Conservation (phyloP, 2,113 vertebrate genomes). For the Psilopogon haemacephalus region DNA sequence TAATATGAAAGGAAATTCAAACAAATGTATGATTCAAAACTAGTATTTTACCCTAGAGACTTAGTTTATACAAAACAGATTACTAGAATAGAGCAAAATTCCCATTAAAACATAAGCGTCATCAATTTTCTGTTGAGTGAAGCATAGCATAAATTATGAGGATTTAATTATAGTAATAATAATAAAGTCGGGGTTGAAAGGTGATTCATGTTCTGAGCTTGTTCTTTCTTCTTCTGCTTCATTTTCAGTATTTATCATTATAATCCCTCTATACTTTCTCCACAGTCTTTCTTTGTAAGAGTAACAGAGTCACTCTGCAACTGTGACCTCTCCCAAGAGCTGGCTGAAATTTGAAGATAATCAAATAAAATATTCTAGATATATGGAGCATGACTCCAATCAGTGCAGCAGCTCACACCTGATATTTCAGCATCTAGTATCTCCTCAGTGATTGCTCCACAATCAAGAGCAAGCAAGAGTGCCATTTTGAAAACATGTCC, state of each 20-base stretch:
- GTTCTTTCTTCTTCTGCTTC: background rate
- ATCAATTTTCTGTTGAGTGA: conserved; percentile 47
- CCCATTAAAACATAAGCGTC: conserved; percentile 23
- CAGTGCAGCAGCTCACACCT: background rate
- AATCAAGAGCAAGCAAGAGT: background rate
- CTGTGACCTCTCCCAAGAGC: background rate
- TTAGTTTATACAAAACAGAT: conserved; percentile 33
- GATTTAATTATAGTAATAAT: conserved; percentile 46
- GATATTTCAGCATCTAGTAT: background rate
- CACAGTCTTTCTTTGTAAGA: background rate
- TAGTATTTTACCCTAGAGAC: background rate
- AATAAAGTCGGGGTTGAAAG: background rate
- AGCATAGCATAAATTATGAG: conserved; percentile 26
- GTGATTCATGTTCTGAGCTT: background rate
- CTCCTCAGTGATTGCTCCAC: background rate
- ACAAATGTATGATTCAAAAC: conserved; percentile 29
- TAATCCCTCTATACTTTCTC: background rate
- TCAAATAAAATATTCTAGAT: background rate
- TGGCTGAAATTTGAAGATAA: background rate
- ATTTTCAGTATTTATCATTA: background rate
- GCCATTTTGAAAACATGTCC: background rate
- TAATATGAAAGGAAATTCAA: conserved; percentile 42
- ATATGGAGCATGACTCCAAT: background rate
- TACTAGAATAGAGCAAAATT: conserved; percentile 13
- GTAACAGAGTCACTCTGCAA: background rate